A percentile compares a stretch with the other conserved stretches of the same genome.
Evolutionary conservation across 2,797 vertebrate species (phyloP).

Genomic region (Parambassis ranga): DNA sequence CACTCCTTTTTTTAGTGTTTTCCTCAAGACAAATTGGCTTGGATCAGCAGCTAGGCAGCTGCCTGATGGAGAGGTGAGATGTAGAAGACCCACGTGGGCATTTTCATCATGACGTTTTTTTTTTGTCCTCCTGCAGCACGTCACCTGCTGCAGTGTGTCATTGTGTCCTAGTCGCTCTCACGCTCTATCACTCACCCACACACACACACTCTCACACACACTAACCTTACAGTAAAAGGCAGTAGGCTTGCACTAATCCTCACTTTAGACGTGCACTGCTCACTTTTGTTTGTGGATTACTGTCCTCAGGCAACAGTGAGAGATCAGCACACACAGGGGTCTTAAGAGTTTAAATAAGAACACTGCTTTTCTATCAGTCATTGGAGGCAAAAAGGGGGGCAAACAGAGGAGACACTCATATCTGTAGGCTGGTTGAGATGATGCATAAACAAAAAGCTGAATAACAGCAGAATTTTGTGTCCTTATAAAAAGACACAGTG

Average conservation of each 20-base stretch:
- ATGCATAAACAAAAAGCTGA: neutral
- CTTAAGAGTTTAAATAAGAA: conserved; percentile 43
- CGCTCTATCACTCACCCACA: conserved; percentile 50
- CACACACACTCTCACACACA: conserved; percentile 30
- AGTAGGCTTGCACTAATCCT: conserved; percentile 57
- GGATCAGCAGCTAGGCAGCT: conserved; percentile 66
- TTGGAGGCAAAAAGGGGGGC: conserved; percentile 20
- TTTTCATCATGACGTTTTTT: conserved; percentile 56
- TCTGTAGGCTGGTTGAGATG: neutral
- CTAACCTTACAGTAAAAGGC: conserved; percentile 26
- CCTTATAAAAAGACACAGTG: no score
- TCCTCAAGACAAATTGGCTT: conserved; percentile 66
- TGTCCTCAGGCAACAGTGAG: conserved; percentile 43
- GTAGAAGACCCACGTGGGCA: conserved; percentile 47
- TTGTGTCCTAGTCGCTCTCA: conserved; percentile 38
- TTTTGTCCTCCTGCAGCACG: conserved; percentile 26
- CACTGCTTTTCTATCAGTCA: conserved; percentile 32
- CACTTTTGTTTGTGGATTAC: conserved; percentile 59
- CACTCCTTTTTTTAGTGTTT: conserved; percentile 58
- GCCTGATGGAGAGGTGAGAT: conserved; percentile 70
- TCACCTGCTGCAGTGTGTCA: conserved; percentile 64
- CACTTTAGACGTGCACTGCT: conserved; percentile 33
- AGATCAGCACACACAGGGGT: conserved; percentile 53
- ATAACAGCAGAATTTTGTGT: no score
- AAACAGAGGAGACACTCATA: neutral